Evolutionary conservation across 2,888 invertebrate genomes (phyloP), one percentile per base, ranked within the genome.

Genomic region (Drosophila nigricruria): DNA sequence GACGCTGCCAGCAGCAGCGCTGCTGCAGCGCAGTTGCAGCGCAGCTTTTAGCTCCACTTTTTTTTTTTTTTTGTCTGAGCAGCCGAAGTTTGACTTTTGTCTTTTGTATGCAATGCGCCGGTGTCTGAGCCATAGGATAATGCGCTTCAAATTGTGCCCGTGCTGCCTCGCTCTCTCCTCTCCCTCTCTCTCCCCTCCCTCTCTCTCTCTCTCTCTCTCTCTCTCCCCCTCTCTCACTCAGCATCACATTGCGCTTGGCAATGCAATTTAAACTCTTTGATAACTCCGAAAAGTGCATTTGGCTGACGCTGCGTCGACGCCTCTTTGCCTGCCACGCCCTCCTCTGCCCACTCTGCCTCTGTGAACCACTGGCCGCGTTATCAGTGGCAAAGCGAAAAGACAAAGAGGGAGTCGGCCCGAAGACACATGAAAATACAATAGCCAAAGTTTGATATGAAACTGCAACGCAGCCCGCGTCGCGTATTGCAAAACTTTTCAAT

Each of bases 261-360:
- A 87, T 84, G 90, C 90, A 89, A 87, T 87, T 87, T 87, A 88
- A 89, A 87, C 88, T 87, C 86, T 89, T 89, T 89, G 86, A 88
- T 89, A 87, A 85, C 86, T 87, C 82, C 66, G 69, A 77, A 85
- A 89, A 89, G 88, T 87, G 88, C 84, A 85, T 87, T 89, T 89
- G 88, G 84, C 79, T 86, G 82, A 77, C 82, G 87, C 77, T 70
- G 85, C 80, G 68, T 57, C 71, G 72, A 25, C 60, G 62, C 54
- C 30, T 40, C 40, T 18, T 23, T 27, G 16, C 50, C 50, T 8
- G 20, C 20, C 42, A 8, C 36, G 8, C 50, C 9, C 0, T 3
- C 40, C 16, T 4, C 16, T 12, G 2, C 16, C 2, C 16, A 14
- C 30, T 2, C 36, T 38, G n/a, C n/a, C 8, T 20, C 27, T 64